phyloP scores from a whole-genome alignment of 1,140 invertebrate genomes.

The Pseudomyrmex gracilis region DNA sequence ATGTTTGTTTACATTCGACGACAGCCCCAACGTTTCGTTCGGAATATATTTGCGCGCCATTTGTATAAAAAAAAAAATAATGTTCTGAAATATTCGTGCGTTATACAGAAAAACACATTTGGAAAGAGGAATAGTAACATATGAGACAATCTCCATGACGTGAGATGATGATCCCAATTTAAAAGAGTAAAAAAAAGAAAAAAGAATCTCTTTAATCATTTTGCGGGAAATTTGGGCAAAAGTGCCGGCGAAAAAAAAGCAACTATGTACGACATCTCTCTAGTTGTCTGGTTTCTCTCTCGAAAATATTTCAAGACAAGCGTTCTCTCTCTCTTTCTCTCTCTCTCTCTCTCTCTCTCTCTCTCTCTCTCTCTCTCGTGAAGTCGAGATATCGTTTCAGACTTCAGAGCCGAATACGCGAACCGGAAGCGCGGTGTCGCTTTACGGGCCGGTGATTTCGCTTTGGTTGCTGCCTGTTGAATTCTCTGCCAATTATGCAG shows the following conservation, averaged over 20 bases:
- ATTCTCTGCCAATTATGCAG: constrained; percentile 83
- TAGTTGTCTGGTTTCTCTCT: constrained; percentile 43
- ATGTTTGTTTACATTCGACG: background rate
- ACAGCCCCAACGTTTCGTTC: background rate
- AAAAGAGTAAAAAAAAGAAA: background rate
- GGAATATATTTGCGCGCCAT: background rate
- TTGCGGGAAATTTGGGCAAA: background rate
- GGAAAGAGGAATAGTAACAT: background rate
- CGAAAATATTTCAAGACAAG: constrained; percentile 77
- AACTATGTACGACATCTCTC: constrained; percentile 26
- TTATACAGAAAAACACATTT: background rate
- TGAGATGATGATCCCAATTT: background rate
- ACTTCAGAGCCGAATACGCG: constrained; percentile 79
- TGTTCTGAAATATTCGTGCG: background rate
- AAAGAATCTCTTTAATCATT: background rate
- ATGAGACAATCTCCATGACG: background rate
- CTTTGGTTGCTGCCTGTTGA: constrained; percentile 79
- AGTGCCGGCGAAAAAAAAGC: constrained; percentile 4
- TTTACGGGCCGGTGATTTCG: constrained; percentile 79
- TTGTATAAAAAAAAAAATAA: background rate
- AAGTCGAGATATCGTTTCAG: constrained; percentile 73
- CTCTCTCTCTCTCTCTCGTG: constrained; percentile 69
- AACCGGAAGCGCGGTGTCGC: constrained; percentile 80
- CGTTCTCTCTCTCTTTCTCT: background rate
- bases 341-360: too few relatives aligned